phyloP scores from a whole-genome alignment of 2,113 vertebrate species.

The Phalacrocorax aristotelis region DNA sequence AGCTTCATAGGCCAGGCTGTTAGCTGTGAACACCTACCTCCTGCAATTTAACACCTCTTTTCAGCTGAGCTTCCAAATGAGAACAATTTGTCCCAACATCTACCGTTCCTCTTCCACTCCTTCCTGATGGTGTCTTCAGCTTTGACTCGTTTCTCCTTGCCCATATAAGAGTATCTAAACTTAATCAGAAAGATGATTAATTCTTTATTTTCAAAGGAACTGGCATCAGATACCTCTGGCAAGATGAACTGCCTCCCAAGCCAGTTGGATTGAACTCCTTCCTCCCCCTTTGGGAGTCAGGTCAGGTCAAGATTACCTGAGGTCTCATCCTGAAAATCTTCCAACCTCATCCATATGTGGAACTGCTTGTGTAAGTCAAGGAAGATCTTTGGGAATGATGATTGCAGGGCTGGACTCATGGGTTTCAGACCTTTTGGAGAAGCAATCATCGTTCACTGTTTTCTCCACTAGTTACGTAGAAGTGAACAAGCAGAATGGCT shows the following conservation, averaged over 20 bases:
- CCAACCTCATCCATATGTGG: neutral
- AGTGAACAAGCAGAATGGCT: neutral
- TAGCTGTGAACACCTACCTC: fast-evolving
- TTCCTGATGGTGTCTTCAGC: neutral
- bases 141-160: neutral
- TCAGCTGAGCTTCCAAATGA: neutral
- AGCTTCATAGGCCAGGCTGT: neutral
- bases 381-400: neutral
- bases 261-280: constrained; percentile 31
- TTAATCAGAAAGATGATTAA: constrained; percentile 26
- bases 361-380: neutral
- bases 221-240: constrained; percentile 19
- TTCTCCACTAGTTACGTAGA: neutral
- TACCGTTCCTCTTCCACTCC: neutral
- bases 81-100: neutral
- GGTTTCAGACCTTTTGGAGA: neutral
- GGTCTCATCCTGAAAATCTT: neutral
- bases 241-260: neutral
- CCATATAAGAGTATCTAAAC: neutral
- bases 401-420: neutral
- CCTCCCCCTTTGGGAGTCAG: neutral
- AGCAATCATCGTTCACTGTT: neutral
- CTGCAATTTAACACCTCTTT: neutral
- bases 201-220: constrained; percentile 34
- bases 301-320: constrained; percentile 48